Evolutionary conservation across 2,888 invertebrate genomes (phyloP), one percentile per base, ranked within the genome.

Genomic region (Yponomeuta malinellus): DNA sequence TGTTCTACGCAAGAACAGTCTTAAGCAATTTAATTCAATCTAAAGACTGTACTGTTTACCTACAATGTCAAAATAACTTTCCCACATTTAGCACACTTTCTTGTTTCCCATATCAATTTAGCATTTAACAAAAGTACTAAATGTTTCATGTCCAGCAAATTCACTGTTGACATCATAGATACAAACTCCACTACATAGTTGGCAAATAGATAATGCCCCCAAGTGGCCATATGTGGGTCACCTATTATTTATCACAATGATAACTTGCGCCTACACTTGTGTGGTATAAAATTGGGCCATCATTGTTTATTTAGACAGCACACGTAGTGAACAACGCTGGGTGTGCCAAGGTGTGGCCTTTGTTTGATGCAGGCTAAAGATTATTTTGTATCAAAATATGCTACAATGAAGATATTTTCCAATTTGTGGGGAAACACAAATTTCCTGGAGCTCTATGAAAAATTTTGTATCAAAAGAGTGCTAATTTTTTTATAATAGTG

Each of bases 191-290:
- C 23, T 23, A 31, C 67, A n/a, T 37, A 66, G 37, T 29, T 33
- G 23, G 29, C 68, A 69, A 69, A 69, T 75, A 81, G 85, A 87
- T 84, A 86, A 78, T 79, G 79, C 76, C 76, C 78, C 75, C 73
- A 81, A 85, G 85, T 87, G 84, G 80, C 74, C 77, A 75, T 79
- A 88, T 83, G 79, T 88, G 76, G 87, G 88, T 87, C 86, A 85
- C 78, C 80, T 77, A 83, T 81, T 81, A 80, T 77, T 74, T 75
- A 48, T 63, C 68, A 72, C 52, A 59, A 59, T 79, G 85, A 86
- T 85, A 84, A 83, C 78, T 75, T 72, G 70, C 65, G 63, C 68
- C 66, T 71, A 70, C 37, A 33, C 67, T 59, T 59, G 69, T 68
- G 33, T 31, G 29, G 33, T 29, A 65, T 33, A 10, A 31, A 65